A percentile compares a stretch with the other conserved stretches of the same genome.
Evolutionary conservation across 2,113 vertebrate genomes (phyloP).

Genomic region (Rhineura floridana): DNA sequence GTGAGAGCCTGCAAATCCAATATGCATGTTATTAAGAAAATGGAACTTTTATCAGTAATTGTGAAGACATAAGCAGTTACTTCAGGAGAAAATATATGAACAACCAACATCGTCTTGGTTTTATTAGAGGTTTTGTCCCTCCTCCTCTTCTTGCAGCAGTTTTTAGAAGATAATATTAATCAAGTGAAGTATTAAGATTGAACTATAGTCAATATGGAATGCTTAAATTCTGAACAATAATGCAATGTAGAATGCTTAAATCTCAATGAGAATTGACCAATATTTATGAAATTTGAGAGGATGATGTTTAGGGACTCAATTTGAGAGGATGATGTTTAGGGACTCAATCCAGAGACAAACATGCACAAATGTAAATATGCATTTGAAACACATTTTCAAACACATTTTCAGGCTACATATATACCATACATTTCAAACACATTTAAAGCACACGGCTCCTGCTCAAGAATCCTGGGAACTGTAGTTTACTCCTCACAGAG

Average conservation of each 20-base stretch:
- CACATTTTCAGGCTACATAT: too few relatives aligned
- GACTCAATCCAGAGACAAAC: too few relatives aligned
- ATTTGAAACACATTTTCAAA: too few relatives aligned
- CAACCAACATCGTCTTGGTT: background rate
- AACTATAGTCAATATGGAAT: background rate
- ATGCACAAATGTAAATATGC: too few relatives aligned
- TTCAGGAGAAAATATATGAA: background rate
- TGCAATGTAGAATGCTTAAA: background rate
- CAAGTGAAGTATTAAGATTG: background rate
- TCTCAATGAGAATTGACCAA: background rate
- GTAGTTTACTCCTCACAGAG: too few relatives aligned
- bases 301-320: background rate
- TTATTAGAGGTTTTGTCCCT: background rate
- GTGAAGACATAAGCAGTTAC: slow-evolving; percentile 29
- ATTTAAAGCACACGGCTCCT: too few relatives aligned
- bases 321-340: background rate
- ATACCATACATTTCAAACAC: too few relatives aligned
- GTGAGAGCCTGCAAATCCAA: slow-evolving; percentile 30
- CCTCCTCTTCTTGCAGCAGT: background rate
- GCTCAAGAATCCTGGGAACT: too few relatives aligned
- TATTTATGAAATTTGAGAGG: background rate
- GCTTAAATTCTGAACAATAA: background rate
- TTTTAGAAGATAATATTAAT: background rate
- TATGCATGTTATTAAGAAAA: slow-evolving; percentile 39
- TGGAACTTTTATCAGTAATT: slow-evolving; percentile 37